A percentile compares a stretch with the other conserved stretches of the same genome.
These are phyloP conservation scores for Poicephalus gulielmi DNA, from an alignment of 2,113 vertebrate genomes.

Conservation along the genomic window DNA sequence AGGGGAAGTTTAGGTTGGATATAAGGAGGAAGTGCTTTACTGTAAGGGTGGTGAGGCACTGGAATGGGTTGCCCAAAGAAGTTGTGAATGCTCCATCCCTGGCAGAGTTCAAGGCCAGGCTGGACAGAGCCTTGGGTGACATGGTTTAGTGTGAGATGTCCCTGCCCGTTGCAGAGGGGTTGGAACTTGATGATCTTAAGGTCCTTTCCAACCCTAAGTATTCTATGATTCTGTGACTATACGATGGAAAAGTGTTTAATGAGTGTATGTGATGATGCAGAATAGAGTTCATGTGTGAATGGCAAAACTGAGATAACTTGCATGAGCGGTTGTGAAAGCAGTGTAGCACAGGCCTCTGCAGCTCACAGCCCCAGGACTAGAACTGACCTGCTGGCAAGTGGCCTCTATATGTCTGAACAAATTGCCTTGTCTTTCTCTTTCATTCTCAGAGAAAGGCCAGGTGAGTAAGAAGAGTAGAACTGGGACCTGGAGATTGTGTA, in stretches of 20 bases:
- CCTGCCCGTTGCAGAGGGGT: too few relatives aligned
- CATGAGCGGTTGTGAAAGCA: not conserved
- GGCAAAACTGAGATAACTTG: not conserved
- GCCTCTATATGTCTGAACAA: not conserved
- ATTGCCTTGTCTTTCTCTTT: not conserved
- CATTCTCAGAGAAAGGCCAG: not conserved
- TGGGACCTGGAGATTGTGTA: not conserved
- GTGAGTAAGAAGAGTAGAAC: not conserved
- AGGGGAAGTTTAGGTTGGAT: too few relatives aligned
- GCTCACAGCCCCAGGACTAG: not conserved
- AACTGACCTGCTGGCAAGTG: not conserved
- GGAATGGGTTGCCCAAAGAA: too few relatives aligned
- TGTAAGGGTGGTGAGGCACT: too few relatives aligned
- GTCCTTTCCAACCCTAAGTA: too few relatives aligned
- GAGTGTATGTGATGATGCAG: not conserved
- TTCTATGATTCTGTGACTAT: too few relatives aligned
- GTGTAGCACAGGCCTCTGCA: fast-evolving
- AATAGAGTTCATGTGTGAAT: not conserved
- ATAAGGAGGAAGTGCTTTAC: too few relatives aligned
- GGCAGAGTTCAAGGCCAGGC: too few relatives aligned
- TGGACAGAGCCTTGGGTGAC: too few relatives aligned
- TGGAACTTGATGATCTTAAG: too few relatives aligned
- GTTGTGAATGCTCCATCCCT: too few relatives aligned
- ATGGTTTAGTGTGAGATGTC: too few relatives aligned
- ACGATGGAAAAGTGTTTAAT: not conserved